Evolutionary conservation across 2,888 invertebrate genomes (phyloP), one percentile per base, ranked within the genome.

Genomic region (Aphrophora alni): DNA sequence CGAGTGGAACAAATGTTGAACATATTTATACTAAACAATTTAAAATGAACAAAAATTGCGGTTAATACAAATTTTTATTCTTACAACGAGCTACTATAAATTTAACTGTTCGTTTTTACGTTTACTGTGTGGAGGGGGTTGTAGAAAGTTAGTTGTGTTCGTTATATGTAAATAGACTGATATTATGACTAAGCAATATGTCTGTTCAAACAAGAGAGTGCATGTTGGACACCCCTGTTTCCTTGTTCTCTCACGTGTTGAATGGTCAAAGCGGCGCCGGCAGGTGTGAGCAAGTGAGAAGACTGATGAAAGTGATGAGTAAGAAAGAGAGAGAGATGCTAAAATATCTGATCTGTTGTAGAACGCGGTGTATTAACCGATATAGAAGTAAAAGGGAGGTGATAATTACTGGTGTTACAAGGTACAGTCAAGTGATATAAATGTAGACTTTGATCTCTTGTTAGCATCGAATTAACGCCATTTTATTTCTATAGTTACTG

Each of bases 231-330:
- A 59, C 59, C 59, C 59, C 59, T 59, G 59, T 59, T 21, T 7
- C 59, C 59, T 59, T 59, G 59, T 59, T 21, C 59, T 44, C 44
- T 59, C 59, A 59, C 59, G 59, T 21, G 21, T n/a, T 59, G 59
- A n/a, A 59, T 59, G 59, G 59, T 21, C 59, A 59, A 59, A 59
- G 59, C 59, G 59, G 59, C 59, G 59, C 59, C 59, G n/a, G 59
- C 59, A 59, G 59, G 12, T 59, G 12, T 59, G 59, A 21, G 59
- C 21, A 14, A 44, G 44, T 14, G 44, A 44, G 44, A 44, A 14
- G 7, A 44, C 44, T 44, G 14, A 44, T 44, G 17, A 44, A 44
- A 44, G 44, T 44, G 44, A 44, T 12, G 44, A 44, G 44, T 44
- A 10, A 33, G 33, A 33, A 10, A 33, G 44, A n/a, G 21, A 59